Conservation (phyloP, 2,888 invertebrate species). For the Heteropelma amictum region DNA sequence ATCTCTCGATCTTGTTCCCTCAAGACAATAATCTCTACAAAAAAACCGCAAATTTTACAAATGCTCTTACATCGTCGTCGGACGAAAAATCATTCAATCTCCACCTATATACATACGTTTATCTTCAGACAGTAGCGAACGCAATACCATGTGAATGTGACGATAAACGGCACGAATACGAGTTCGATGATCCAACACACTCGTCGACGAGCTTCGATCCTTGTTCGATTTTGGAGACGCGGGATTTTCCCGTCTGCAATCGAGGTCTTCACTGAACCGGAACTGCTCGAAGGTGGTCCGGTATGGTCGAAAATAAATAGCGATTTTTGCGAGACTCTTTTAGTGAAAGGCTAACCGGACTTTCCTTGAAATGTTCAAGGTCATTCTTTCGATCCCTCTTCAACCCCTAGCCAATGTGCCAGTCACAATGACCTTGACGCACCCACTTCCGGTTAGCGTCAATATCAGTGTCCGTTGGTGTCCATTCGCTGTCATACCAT, state of each 20-base stretch:
- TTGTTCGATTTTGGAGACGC: not conserved
- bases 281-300: constrained; percentile 10
- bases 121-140: constrained; percentile 8
- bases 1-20: not conserved
- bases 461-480: constrained; percentile 23
- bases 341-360: constrained; percentile 33
- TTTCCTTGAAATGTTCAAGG: constrained; percentile 32
- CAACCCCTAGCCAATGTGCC: constrained; percentile 6
- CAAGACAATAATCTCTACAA: not conserved
- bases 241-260: not conserved
- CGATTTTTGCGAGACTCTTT: constrained; percentile 15
- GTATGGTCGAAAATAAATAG: not conserved
- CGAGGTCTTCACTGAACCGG: not conserved
- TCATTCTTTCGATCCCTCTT: constrained; percentile 21
- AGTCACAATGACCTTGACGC: constrained; percentile 16
- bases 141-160: constrained; percentile 14
- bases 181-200: constrained; percentile 5
- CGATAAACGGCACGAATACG: constrained; percentile 17
- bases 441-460: constrained; percentile 39
- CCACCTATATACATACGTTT: not conserved
- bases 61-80: not conserved
- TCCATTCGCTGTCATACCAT: constrained; percentile 16
- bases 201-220: not conserved
- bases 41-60: not conserved
- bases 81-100: not conserved